Percentiles rank a stretch among this genome's conserved stretches.
Conservation (phyloP, 2,113 vertebrate genomes). For the Carassius gibelio region DNA sequence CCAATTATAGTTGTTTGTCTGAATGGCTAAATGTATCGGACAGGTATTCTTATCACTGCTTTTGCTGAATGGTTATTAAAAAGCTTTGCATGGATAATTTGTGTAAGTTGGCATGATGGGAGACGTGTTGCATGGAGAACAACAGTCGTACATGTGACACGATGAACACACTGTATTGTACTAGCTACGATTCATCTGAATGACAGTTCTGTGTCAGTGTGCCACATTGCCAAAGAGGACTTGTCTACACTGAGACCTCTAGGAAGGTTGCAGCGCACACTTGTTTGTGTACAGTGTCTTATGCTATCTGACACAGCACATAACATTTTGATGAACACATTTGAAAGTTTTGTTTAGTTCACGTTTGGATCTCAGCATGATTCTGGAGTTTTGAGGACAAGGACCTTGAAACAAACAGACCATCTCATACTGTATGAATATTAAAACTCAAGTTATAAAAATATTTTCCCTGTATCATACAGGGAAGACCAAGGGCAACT, state of each 20-base stretch:
- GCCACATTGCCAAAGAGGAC: neutral
- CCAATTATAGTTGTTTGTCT: neutral
- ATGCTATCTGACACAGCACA: conserved; percentile 1
- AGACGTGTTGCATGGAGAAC: neutral
- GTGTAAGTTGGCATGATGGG: neutral
- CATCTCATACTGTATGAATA: neutral
- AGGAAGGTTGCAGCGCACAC: conserved; percentile 1
- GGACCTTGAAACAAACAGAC: neutral
- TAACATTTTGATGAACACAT: neutral
- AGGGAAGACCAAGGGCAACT: neutral
- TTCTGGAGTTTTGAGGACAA: neutral
- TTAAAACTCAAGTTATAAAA: neutral
- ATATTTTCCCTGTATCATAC: too few species aligned
- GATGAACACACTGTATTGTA: neutral
- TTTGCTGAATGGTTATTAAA: conserved; percentile 10
- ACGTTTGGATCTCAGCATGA: neutral
- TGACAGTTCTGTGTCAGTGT: neutral
- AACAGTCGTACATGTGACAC: neutral
- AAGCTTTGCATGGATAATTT: neutral
- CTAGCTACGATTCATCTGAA: neutral
- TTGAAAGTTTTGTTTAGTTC: conserved; percentile 6
- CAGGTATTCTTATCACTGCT: neutral
- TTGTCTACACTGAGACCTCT: neutral
- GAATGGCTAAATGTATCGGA: neutral
- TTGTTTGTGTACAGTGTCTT: conserved; percentile 17